These are phyloP conservation scores for Heliconius hewitsoni DNA, from an alignment of 1,140 invertebrate genomes.

Conservation along the genomic window DNA sequence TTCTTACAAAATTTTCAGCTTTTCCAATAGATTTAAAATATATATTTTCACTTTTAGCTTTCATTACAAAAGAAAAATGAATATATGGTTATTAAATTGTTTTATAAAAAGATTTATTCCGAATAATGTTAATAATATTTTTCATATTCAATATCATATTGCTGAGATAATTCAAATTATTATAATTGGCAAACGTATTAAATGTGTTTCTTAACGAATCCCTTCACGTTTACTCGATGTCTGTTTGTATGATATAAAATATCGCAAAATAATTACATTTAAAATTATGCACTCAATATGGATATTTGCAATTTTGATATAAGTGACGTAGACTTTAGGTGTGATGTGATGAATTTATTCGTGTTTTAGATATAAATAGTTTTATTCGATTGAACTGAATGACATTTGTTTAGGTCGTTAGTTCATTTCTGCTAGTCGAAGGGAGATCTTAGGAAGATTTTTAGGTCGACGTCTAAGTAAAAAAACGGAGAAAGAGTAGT, in stretches of 20 bases:
- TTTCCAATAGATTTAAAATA: not conserved
- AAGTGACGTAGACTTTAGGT: conserved; percentile 19
- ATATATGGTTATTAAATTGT: not conserved
- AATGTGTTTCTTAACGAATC: not conserved
- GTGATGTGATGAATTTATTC: conserved; percentile 33
- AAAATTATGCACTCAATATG: not conserved
- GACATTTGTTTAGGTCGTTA: not conserved
- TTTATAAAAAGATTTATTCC: not conserved
- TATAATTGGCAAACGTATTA: not conserved
- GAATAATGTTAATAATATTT: not conserved
- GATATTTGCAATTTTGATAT: not conserved
- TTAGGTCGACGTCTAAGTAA: not conserved
- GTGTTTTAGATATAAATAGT: conserved; percentile 17
- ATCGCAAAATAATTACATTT: not conserved
- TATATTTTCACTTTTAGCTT: not conserved
- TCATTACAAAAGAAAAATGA: not conserved
- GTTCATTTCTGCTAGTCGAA: not conserved
- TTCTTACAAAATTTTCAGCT: not conserved
- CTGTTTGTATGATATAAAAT: not conserved
- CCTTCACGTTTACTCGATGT: not conserved
- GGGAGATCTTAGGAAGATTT: not conserved
- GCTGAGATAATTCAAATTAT: not conserved
- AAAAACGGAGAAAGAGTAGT: not conserved
- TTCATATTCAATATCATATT: not conserved
- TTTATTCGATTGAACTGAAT: not conserved